A percentile compares a stretch with the other conserved stretches of the same genome.
These are phyloP conservation scores for Microcebus tavaratra DNA, from an alignment of 2,113 vertebrate genomes.

Conservation along the genomic window DNA sequence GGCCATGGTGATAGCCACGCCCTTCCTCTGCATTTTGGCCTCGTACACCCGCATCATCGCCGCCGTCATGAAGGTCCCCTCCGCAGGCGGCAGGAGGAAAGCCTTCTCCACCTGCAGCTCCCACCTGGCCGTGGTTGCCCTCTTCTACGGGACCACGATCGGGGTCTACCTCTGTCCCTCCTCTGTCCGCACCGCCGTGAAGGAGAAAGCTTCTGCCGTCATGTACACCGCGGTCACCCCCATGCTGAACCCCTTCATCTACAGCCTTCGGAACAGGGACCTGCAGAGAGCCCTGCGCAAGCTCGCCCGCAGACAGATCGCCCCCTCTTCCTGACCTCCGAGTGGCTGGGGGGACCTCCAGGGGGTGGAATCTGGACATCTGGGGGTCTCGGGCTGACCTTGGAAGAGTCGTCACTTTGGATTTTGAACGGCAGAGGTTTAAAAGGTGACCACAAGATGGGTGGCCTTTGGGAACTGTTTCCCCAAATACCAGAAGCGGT, in stretches of 20 bases:
- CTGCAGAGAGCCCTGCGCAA: constrained; percentile 61
- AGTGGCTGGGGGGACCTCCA: neutral
- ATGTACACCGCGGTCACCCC: constrained; percentile 74
- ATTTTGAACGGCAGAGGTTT: neutral
- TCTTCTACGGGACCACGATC: constrained; percentile 72
- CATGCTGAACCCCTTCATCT: constrained; percentile 78
- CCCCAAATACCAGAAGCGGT: neutral
- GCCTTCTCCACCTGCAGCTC: constrained; percentile 79
- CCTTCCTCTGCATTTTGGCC: constrained; percentile 73
- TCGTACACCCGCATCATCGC: constrained; percentile 48
- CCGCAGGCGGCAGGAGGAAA: constrained; percentile 51
- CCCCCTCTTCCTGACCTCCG: neutral
- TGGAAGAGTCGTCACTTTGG: neutral
- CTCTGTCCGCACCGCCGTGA: constrained; percentile 17
- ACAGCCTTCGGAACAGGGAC: constrained; percentile 76
- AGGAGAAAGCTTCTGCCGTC: constrained; percentile 71
- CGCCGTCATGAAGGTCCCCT: constrained; percentile 62
- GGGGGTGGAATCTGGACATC: neutral
- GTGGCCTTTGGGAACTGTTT: neutral
- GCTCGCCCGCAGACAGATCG: neutral
- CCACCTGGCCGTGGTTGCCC: constrained; percentile 69
- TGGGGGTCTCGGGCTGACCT: neutral
- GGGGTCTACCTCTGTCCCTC: constrained; percentile 76
- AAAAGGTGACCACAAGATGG: neutral
- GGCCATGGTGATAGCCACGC: constrained; percentile 56